Percentiles rank a stretch among this genome's conserved stretches.
Conservation (phyloP, 2,797 vertebrate species). For the Loriculus beryllinus region DNA sequence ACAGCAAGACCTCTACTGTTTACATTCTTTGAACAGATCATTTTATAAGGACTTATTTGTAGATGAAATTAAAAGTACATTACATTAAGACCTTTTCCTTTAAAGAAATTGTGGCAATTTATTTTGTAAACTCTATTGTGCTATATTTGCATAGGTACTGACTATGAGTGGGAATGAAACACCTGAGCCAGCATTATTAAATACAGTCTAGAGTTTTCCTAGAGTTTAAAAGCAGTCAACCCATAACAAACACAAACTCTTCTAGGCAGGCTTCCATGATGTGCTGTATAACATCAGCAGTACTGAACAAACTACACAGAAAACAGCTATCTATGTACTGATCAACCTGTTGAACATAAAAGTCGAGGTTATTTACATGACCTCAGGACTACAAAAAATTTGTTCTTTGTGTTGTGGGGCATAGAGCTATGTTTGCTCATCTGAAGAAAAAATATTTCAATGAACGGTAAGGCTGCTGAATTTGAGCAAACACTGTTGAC, state of each 20-base stretch:
- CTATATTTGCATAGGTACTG: background rate
- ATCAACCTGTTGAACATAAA: background rate
- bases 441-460: background rate
- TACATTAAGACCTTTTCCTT: background rate
- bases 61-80: background rate
- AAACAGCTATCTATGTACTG: background rate
- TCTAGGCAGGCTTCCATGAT: background rate
- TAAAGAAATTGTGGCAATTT: background rate
- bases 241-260: background rate
- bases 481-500: background rate
- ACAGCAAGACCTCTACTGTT: background rate
- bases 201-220: background rate
- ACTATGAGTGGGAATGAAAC: background rate
- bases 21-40: background rate
- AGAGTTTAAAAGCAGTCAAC: background rate
- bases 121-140: background rate
- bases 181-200: background rate
- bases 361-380: background rate
- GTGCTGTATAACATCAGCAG: background rate
- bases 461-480: background rate
- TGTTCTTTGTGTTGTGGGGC: background rate
- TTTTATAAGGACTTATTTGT: background rate
- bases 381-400: background rate
- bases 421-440: background rate
- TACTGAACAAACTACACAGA: background rate